Conservation (phyloP, 2,888 invertebrate species). For the Lasioglossum morio region DNA sequence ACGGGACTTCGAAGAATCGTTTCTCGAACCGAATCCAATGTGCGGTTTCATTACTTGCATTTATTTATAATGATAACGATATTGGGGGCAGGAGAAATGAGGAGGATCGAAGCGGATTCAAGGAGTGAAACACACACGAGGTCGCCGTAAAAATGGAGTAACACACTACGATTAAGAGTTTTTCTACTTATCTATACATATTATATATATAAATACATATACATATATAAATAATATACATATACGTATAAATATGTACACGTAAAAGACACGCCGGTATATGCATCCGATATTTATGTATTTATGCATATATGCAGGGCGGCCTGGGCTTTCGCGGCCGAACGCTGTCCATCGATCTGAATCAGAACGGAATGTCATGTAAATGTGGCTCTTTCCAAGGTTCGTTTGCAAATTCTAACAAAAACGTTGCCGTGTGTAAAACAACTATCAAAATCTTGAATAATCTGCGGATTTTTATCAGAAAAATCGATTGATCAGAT, state of each 20-base stretch:
- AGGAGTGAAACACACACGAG: slow-evolving; percentile 23
- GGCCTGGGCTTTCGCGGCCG: background rate
- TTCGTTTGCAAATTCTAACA: background rate
- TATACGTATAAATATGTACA: slow-evolving; percentile 72
- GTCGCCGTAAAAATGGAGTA: slow-evolving; percentile 18
- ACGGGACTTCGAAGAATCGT: slow-evolving; percentile 38
- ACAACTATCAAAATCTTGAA: too few species aligned
- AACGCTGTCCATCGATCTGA: background rate
- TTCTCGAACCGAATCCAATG: slow-evolving; percentile 23
- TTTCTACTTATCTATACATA: slow-evolving; percentile 76
- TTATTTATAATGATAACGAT: slow-evolving; percentile 40
- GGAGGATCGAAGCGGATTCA: background rate
- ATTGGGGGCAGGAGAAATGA: background rate
- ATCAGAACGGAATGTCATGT: background rate
- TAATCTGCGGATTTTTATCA: too few species aligned
- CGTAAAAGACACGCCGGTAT: slow-evolving; percentile 50
- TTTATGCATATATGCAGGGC: slow-evolving; percentile 58
- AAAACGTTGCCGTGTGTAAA: background rate
- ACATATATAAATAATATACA: slow-evolving; percentile 67
- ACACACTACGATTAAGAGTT: slow-evolving; percentile 74
- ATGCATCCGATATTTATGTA: slow-evolving; percentile 38
- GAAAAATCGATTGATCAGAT: too few species aligned
- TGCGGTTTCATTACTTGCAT: slow-evolving; percentile 44
- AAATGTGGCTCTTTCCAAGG: background rate
- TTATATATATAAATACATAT: slow-evolving; percentile 71